Conservation (phyloP, 30 jellyfish, hydroid and myxozoan genomes). For the Hydractinia symbiolongicarpus region DNA sequence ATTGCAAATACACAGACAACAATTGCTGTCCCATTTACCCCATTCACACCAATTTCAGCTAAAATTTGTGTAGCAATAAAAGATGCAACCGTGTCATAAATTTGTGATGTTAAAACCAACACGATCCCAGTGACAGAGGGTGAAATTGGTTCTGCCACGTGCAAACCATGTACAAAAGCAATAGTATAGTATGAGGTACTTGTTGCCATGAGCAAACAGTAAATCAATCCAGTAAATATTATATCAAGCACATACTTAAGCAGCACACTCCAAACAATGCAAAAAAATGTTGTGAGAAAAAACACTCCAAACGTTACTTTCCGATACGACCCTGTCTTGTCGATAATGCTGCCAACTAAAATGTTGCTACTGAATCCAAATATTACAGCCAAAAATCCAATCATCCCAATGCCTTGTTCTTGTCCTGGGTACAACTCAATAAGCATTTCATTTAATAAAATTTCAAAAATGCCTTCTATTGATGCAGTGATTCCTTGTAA, state of each 20-base stretch:
- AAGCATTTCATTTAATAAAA: conserved; percentile 63
- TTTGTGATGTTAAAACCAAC: conserved; percentile 37
- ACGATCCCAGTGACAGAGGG: conserved; percentile 39
- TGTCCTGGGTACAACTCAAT: conserved; percentile 62
- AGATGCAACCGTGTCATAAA: conserved; percentile 22
- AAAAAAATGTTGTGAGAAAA: conserved; percentile 19
- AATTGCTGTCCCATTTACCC: conserved; percentile 25
- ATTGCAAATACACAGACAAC: conserved; percentile 19
- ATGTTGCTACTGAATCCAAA: conserved; percentile 46
- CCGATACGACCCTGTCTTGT: conserved; percentile 53
- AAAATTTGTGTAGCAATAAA: conserved; percentile 27
- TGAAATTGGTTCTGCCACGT: conserved; percentile 46
- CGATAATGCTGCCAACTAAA: conserved; percentile 56
- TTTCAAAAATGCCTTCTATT: conserved; percentile 50
- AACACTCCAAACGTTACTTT: conserved; percentile 41
- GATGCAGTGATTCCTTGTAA: conserved; percentile 47
- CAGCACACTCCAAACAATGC: conserved; percentile 33
- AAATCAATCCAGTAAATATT: conserved; percentile 12
- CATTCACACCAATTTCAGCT: conserved; percentile 4
- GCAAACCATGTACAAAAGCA: conserved; percentile 79
- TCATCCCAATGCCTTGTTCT: conserved; percentile 55
- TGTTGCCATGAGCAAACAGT: conserved; percentile 22
- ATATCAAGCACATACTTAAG: conserved; percentile 26
- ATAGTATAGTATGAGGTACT: conserved; percentile 65
- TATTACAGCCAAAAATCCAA: conserved; percentile 57